Percentiles rank a stretch among this genome's conserved stretches.
Conservation (phyloP, 2,888 invertebrate species). For the Calameuta idolon region DNA sequence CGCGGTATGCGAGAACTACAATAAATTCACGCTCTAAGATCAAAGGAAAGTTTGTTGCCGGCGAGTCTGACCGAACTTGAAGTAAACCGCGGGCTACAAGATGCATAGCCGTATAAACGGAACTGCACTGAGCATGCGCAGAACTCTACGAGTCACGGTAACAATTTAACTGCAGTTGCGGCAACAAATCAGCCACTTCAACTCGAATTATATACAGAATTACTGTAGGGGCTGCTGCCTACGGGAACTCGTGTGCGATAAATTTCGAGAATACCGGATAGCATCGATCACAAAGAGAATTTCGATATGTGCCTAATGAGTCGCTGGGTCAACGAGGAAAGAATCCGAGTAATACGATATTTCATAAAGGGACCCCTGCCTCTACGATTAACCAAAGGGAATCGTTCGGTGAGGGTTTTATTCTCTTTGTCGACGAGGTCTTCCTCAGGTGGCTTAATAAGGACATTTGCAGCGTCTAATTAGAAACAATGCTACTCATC, state of each 20-base stretch:
- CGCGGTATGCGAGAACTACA: neutral
- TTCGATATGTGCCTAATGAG: neutral
- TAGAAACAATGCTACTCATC: neutral
- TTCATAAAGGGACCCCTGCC: neutral
- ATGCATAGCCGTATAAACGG: neutral
- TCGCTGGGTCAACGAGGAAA: neutral
- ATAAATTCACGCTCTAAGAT: neutral
- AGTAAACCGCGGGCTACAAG: neutral
- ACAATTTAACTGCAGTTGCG: slow-evolving; percentile 19
- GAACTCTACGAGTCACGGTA: neutral
- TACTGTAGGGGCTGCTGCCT: neutral
- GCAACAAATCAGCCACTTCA: slow-evolving; percentile 18
- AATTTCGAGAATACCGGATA: neutral
- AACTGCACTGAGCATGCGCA: neutral
- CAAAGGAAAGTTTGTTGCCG: neutral
- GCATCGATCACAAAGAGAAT: neutral
- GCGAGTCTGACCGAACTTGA: slow-evolving; percentile 7
- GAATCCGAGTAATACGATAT: neutral
- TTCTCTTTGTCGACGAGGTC: neutral
- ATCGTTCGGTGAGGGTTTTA: neutral
- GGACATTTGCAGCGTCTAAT: neutral
- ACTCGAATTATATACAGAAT: slow-evolving; percentile 23
- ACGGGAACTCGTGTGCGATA: neutral
- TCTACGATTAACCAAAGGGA: neutral
- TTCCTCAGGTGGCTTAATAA: neutral